Base-by-base conservation (phyloP, 2,888 invertebrate genomes). In the Leptopterna dolabrata region DNA sequence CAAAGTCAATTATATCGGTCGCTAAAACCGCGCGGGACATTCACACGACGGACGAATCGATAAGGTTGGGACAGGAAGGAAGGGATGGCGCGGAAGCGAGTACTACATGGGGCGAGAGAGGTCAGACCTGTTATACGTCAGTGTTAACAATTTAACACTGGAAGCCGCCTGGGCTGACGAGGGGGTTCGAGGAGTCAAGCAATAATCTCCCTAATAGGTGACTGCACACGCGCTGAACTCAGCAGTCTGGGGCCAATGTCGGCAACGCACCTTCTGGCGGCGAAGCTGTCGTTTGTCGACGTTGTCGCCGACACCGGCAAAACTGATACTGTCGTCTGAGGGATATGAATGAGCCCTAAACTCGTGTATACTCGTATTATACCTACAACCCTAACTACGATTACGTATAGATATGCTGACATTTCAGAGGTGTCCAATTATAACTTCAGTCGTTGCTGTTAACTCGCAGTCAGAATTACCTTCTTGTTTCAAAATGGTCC, bases 1-100 rank as follows among this genome's bases (percentile, higher is more conserved):
- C n/a, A n/a, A n/a, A n/a, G n/a, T 24, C 63, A 43, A 24, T 24
- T 13, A 45, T 78, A 45, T 76, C 24, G 76, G 76, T 45, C 19
- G 45, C 78, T 43, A 45, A 78, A 78, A 78, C 78, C 24, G 78
- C 41, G 45, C 78, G 78, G 78, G 78, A 78, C 45, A 45, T 78
- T 78, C 63, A 24, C 24, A 63, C 63, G 24, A 24, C 11, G 63
- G 63, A 63, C 63, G 24, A 63, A 63, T 63, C 63, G 63, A 63
- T 63, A 63, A 24, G 24, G 24, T 63, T 27, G 7, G 63, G 19
- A 51, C 14, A 51, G 27, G 27, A 19, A 27, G 63, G 63, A 19
- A 19, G n/a, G 63, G 63, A 19, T 24, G n/a, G 63, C 11, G 63
- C 63, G 63, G 63, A 63, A 63, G 63, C 63, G 24, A 63, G 63